These are phyloP conservation scores for Helicoverpa armigera DNA, from an alignment of 1,140 invertebrate species.

Conservation along the genomic window DNA sequence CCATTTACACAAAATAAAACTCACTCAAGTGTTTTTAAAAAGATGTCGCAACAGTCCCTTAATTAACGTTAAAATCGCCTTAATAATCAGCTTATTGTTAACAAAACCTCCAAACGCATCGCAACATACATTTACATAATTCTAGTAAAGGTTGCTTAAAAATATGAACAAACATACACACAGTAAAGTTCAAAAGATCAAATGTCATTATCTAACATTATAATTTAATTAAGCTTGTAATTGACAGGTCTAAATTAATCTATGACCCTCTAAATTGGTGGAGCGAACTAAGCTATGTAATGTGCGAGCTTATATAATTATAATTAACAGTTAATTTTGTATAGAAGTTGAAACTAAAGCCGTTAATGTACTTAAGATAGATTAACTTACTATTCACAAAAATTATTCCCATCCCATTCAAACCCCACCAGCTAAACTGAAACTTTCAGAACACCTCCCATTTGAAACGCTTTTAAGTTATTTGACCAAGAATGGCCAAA, in stretches of 20 bases:
- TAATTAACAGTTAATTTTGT: no score
- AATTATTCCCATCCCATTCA: no score
- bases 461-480: not conserved
- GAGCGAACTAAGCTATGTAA: not conserved
- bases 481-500: not conserved
- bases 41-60: not conserved
- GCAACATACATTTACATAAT: conserved; percentile 28
- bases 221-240: conserved; percentile 62
- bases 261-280: conserved; percentile 59
- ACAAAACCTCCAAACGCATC: not conserved
- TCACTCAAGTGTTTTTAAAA: not conserved
- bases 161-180: conserved; percentile 18
- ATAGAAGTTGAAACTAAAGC: no score
- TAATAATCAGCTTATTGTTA: conserved; percentile 19
- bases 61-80: not conserved
- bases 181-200: conserved; percentile 26
- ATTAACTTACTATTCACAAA: no score
- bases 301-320: conserved; percentile 5
- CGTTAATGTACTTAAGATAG: no score
- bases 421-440: no score
- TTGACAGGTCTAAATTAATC: conserved; percentile 76
- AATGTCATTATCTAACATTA: conserved; percentile 43
- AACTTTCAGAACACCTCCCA: no score
- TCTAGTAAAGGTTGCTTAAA: conserved; percentile 13
- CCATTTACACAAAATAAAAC: no score